Evolutionary conservation across 2,113 vertebrate genomes (phyloP), one percentile per base, ranked within the genome.

Genomic region (Lathamus discolor): DNA sequence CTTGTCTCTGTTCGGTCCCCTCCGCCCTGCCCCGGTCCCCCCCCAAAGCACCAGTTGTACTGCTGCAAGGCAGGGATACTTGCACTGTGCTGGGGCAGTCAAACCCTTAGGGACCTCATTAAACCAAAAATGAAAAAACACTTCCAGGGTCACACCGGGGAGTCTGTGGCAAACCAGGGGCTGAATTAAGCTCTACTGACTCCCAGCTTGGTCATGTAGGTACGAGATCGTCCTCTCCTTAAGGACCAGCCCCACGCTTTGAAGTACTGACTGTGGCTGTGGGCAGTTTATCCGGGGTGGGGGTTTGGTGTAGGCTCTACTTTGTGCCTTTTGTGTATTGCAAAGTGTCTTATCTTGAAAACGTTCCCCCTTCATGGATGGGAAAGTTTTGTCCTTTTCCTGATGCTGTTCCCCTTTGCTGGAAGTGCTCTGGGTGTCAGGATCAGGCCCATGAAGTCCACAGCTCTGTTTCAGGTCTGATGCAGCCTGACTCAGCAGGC

Each of bases 401-500:
- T 35, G 18, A 23, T 27, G 11, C 73, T 49, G 31, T 39, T 88
- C 43, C 52, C 33, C 41, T 84, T 81, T 61, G 23, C 62, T 74
- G 77, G 52, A 84, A 78, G 66, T 28, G 17, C 55, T 48, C 20
- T 48, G 20, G 10, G 16, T 55, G 0, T 17, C 61, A 83, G 79
- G 18, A 51, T 51, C 33, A 16, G 85, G 39, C 61, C 61, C 5
- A 0, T 16, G 46, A 64, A 66, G 29, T 13, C 33, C 1, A 0
- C 33, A 31, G 52, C 61, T 79, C 72, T 3, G 0, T 35, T 83
- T 39, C 66, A 33, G 61, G 49, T 69, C 44, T 1, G 4, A 12
- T 57, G 87, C 66, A 66, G 37, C 31, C 31, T 88, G 95, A 94
- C 63, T 95, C 94, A 87, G 84, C 66, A 84, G 72, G 81, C 83